Evolutionary conservation across 2,888 invertebrate species (phyloP).

Genomic region (Parnassius glacialis): DNA sequence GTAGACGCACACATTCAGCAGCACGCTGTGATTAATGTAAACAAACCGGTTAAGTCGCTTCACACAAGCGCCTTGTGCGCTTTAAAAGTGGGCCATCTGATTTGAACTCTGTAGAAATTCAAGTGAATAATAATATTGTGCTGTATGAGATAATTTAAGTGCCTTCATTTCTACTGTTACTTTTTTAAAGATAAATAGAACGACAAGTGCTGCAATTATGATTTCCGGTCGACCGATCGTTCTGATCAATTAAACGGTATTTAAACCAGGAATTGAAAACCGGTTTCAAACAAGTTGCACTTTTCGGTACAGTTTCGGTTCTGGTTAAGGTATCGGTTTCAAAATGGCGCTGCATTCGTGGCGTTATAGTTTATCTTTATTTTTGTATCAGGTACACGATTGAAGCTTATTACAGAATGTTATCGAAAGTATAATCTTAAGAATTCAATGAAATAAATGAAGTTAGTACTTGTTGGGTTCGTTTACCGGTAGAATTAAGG

Average conservation of each 20-base stretch:
- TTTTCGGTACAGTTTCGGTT: too few relatives aligned
- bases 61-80: conserved; percentile 40
- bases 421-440: too few relatives aligned
- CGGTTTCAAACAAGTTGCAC: too few relatives aligned
- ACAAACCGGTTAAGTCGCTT: conserved; percentile 67
- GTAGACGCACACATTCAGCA: conserved; percentile 50
- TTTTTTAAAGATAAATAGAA: neutral
- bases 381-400: too few relatives aligned
- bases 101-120: conserved; percentile 40
- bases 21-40: conserved; percentile 66
- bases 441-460: too few relatives aligned
- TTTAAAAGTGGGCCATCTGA: conserved; percentile 69
- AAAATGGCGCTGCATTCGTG: too few relatives aligned
- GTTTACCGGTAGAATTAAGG: too few relatives aligned
- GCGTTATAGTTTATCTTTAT: too few relatives aligned
- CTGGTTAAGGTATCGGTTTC: too few relatives aligned
- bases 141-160: conserved; percentile 23
- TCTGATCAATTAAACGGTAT: neutral
- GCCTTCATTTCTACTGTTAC: conserved; percentile 12
- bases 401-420: too few relatives aligned
- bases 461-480: too few relatives aligned
- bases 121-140: conserved; percentile 28
- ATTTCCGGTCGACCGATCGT: neutral
- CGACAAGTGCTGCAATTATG: neutral
- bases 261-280: too few relatives aligned